These are phyloP conservation scores for Artibeus jamaicensis DNA, from an alignment of 2,797 vertebrate genomes.

Conservation along the genomic window DNA sequence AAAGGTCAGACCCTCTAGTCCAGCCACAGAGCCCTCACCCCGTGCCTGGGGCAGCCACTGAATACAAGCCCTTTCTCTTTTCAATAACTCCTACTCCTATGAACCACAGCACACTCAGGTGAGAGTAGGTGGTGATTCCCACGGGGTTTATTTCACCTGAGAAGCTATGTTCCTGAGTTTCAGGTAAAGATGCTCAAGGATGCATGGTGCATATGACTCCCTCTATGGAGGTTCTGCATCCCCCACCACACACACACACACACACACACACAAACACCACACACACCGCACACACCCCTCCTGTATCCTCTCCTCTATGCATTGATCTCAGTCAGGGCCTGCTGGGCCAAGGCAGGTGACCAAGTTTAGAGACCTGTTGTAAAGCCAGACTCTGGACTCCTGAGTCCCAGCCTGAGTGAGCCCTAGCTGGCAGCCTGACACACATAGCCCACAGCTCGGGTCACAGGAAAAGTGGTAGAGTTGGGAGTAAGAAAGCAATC, in stretches of 20 bases:
- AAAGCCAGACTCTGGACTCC: neutral
- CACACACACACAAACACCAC: neutral
- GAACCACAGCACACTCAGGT: neutral
- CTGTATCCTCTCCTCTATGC: neutral
- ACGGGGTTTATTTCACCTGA: neutral
- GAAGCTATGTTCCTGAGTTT: neutral
- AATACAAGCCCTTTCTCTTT: neutral
- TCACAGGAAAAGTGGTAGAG: neutral
- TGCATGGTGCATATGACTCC: neutral
- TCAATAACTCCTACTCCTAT: neutral
- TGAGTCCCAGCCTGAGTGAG: neutral
- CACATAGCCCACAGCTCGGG: neutral
- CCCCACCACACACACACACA: too few species aligned
- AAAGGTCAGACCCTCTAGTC: neutral
- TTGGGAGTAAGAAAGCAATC: slow-evolving; percentile 34
- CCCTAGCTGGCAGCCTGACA: neutral
- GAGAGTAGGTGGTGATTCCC: neutral
- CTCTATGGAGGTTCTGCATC: neutral
- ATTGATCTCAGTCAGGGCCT: neutral
- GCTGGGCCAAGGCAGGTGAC: neutral
- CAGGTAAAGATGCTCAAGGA: neutral
- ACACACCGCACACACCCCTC: neutral
- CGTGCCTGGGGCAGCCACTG: neutral
- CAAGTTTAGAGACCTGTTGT: neutral
- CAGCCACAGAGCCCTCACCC: neutral